Conservation (phyloP, 2,113 vertebrate species). For the Paramormyrops kingsleyae region DNA sequence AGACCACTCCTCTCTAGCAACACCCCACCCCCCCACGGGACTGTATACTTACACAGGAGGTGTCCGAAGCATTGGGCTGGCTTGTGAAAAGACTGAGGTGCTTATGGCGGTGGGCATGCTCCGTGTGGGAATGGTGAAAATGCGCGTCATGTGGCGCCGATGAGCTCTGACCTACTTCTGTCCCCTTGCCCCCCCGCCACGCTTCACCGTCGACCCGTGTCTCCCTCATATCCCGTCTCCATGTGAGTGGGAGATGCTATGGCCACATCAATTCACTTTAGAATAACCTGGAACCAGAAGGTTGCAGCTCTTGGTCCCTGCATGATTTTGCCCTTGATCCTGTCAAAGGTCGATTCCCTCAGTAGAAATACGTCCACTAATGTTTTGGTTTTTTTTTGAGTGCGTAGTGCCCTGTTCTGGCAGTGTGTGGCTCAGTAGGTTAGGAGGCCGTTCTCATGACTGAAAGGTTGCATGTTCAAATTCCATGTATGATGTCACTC, state of each 20-base stretch:
- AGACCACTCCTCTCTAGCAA: too few relatives aligned
- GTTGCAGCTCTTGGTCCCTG: background rate
- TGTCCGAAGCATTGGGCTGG: background rate
- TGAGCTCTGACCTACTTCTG: conserved; percentile 64
- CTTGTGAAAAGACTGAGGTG: background rate
- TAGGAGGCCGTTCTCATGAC: background rate
- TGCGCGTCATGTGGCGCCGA: conserved; percentile 51
- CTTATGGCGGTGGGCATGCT: background rate
- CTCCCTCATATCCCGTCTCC: background rate
- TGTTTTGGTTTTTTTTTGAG: background rate
- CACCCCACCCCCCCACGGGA: background rate
- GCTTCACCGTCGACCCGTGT: conserved; percentile 54
- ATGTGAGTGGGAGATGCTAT: background rate
- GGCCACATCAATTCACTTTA: background rate
- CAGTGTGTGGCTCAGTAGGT: background rate
- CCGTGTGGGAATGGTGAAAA: background rate
- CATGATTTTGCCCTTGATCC: background rate
- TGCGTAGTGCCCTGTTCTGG: background rate
- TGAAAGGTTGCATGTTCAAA: background rate
- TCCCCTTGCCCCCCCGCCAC: conserved; percentile 43
- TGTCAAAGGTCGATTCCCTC: background rate
- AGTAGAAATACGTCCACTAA: background rate
- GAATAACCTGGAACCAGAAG: background rate
- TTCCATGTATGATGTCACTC: background rate
- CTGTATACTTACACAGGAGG: background rate